Evolutionary conservation across 92 coral and sea anemone species (phyloP).

Genomic region (Epizoanthus ramosus): DNA sequence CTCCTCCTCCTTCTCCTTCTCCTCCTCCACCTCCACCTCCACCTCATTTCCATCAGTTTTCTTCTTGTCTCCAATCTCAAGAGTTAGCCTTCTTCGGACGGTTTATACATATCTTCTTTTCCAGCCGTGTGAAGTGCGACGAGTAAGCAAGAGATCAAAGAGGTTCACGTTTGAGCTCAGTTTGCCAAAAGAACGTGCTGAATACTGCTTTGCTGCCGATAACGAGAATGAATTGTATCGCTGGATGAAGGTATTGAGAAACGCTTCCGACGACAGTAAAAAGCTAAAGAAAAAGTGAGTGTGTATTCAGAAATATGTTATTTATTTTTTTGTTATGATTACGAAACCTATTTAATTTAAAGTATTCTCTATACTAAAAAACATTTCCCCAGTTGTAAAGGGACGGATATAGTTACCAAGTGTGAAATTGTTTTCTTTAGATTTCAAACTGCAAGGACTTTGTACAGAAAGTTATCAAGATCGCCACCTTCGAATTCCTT

Average conservation of each 20-base stretch:
- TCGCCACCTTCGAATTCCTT: too few relatives aligned
- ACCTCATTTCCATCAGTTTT: not conserved
- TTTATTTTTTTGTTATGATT: too few relatives aligned
- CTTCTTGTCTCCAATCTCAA: not conserved
- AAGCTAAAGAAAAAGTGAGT: conserved; percentile 8
- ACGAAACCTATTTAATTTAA: too few relatives aligned
- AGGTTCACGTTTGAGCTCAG: conserved; percentile 77
- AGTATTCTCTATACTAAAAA: too few relatives aligned
- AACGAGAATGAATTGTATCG: conserved; percentile 68
- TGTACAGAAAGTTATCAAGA: too few relatives aligned
- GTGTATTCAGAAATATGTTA: not conserved
- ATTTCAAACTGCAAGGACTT: too few relatives aligned
- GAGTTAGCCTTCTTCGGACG: not conserved
- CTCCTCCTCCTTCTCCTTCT: not conserved
- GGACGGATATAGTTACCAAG: too few relatives aligned
- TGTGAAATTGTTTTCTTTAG: too few relatives aligned
- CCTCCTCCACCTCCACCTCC: too few relatives aligned
- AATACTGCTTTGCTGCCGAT: conserved; percentile 87
- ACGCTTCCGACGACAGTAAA: conserved; percentile 46
- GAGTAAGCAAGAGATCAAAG: conserved; percentile 67
- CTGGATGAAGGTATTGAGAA: conserved; percentile 84
- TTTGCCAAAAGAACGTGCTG: conserved; percentile 69
- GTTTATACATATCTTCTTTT: not conserved
- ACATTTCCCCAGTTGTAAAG: too few relatives aligned
- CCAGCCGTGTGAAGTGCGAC: conserved; percentile 71